Evolutionary conservation across 2,888 invertebrate species (phyloP).

Genomic region (Meandrusa payeni): DNA sequence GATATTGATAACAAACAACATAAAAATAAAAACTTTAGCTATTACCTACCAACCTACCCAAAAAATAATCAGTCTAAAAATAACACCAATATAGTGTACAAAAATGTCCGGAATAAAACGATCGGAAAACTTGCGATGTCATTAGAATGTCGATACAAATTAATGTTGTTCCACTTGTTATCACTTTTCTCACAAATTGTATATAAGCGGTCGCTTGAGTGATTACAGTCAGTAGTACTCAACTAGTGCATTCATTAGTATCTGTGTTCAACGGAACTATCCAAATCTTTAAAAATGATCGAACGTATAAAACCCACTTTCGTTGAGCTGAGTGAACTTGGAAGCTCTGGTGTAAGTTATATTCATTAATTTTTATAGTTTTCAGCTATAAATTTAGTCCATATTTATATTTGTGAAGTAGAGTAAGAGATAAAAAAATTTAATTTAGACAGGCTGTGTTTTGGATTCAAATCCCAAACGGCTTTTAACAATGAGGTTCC

Average conservation of each 20-base stretch:
- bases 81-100: too few relatives aligned
- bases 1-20: too few relatives aligned
- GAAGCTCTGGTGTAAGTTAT: slow-evolving; percentile 17
- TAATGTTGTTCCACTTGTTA: slow-evolving; percentile 16
- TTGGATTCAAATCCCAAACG: too few relatives aligned
- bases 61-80: too few relatives aligned
- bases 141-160: slow-evolving; percentile 7
- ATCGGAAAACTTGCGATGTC: slow-evolving; percentile 3
- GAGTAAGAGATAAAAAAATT: too few relatives aligned
- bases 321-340: slow-evolving; percentile 18
- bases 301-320: slow-evolving; percentile 15
- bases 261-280: background rate
- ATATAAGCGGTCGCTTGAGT: slow-evolving; percentile 16
- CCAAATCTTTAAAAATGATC: slow-evolving; percentile 9
- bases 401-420: too few relatives aligned
- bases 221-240: slow-evolving; percentile 2
- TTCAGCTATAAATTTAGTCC: too few relatives aligned
- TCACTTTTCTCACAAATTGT: slow-evolving; percentile 12
- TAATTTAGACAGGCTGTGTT: too few relatives aligned
- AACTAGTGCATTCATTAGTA: background rate
- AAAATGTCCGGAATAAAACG: background rate
- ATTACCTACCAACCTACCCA: too few relatives aligned
- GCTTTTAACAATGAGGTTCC: too few relatives aligned
- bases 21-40: too few relatives aligned
- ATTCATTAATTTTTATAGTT: too few relatives aligned